Evolutionary conservation across 2,113 vertebrate genomes (phyloP).

Genomic region (Polypterus senegalus): DNA sequence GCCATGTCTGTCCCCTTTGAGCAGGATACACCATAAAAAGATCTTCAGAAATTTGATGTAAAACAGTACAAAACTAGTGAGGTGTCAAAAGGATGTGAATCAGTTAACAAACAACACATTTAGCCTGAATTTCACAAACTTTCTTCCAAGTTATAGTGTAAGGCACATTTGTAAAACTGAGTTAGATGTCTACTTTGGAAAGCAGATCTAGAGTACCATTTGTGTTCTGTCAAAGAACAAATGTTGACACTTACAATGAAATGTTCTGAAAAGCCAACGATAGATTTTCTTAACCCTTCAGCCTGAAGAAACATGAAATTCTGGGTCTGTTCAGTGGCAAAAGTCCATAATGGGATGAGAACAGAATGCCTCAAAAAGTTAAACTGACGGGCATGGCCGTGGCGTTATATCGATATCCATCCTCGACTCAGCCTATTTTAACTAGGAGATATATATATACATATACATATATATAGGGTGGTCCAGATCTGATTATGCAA

Average conservation of each 20-base stretch:
- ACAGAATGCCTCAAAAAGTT: conserved; percentile 64
- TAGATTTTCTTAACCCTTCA: conserved; percentile 70
- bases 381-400: conserved; percentile 26
- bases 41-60: conserved; percentile 95
- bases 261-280: conserved; percentile 68
- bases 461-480: too few relatives aligned
- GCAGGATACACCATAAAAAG: conserved; percentile 98
- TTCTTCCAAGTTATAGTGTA: conserved; percentile 96
- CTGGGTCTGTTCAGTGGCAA: conserved; percentile 97
- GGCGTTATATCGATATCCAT: too few relatives aligned
- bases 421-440: conserved; percentile 57
- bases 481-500: too few relatives aligned
- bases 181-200: conserved; percentile 90
- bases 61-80: conserved; percentile 99
- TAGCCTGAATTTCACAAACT: conserved; percentile 99
- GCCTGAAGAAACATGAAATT: conserved; percentile 69
- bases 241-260: conserved; percentile 77
- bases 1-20: conserved; percentile 78
- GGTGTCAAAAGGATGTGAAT: conserved; percentile 94
- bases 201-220: conserved; percentile 92
- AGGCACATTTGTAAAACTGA: conserved; percentile 98
- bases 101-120: conserved; percentile 98
- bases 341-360: conserved; percentile 77
- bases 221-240: conserved; percentile 93
- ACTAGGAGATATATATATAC: conserved; percentile 26